Evolutionary conservation across 64 coral and sea anemone genomes (phyloP), one percentile per base, ranked within the genome.

Genomic region (Montipora foliosa): DNA sequence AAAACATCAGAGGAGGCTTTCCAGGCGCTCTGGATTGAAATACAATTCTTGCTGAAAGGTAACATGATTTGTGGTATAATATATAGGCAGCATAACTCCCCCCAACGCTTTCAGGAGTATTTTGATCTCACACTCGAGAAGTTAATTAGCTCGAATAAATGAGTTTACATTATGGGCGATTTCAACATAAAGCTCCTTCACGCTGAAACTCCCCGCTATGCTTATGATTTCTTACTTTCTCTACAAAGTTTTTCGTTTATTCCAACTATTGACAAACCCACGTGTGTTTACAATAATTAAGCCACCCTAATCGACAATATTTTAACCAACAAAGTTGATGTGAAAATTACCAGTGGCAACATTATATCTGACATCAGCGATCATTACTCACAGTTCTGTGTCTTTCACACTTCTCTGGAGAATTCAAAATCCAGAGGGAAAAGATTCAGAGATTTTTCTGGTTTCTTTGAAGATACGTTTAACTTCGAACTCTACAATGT

Each of bases 131-230:
- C 53, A 57, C 53, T 57, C 3, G 53, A 57, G 53, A 57, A 57
- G 53, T 57, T 57, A 57, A 57, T 57, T 2, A 57, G 53, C 53
- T 57, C 53, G 53, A 57, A 57, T 57, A 57, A 57, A 57, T 57
- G 2, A 57, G 53, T 57, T 57, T 57, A 71, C 53, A 57, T 57
- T 57, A 57, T 57, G 53, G 53, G 53, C 53, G 11, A 57, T 57
- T 57, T 57, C 53, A 71, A 71, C 67, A 71, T 71, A 71, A 71
- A 71, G 5, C 67, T 71, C 67, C 67, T 71, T 19, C 67, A 71
- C 15, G 67, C 4, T 6, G 6, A 71, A 19, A 71, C 67, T 71
- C 6, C 67, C 67, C 4, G 53, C 53, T 57, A 57, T 57, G 53
- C 53, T 57, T 57, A 57, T 57, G 53, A 57, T 57, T 57, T 57